Evolutionary conservation across 1,140 invertebrate species (phyloP).

Genomic region (Drosophila nigrodunni): DNA sequence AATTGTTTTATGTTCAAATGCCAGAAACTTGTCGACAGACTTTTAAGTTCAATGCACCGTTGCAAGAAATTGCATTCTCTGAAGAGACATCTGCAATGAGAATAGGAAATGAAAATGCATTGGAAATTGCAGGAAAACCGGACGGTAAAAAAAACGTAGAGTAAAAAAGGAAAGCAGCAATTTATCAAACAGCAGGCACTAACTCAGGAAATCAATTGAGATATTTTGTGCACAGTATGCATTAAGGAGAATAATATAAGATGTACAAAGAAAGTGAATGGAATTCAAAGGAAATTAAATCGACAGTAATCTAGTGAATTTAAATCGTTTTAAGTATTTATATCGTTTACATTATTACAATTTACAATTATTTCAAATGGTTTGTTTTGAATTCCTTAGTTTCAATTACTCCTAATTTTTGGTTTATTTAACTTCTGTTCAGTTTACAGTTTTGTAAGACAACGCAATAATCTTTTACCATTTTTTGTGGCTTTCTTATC

Average conservation of each 20-base stretch:
- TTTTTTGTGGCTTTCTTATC: too few species aligned
- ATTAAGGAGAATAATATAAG: background rate
- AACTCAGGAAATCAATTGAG: background rate
- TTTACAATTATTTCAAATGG: too few species aligned
- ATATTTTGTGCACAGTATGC: background rate
- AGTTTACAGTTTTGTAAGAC: too few species aligned
- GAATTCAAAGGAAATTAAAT: too few species aligned
- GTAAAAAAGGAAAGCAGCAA: background rate
- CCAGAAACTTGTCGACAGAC: background rate
- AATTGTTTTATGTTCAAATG: conserved; percentile 37
- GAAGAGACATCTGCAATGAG: background rate
- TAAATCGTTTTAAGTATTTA: too few species aligned
- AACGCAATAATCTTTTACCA: too few species aligned
- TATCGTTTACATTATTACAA: too few species aligned
- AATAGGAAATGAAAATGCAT: conserved; percentile 8
- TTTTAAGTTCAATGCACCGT: conserved; percentile 20
- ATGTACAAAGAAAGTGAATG: background rate
- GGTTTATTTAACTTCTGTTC: too few species aligned
- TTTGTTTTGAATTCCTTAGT: too few species aligned
- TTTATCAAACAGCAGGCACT: background rate
- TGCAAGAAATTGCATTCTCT: background rate
- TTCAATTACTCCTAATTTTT: too few species aligned
- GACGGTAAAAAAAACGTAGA: background rate
- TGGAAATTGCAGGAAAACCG: background rate
- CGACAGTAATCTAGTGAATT: too few species aligned